These are phyloP conservation scores for Schizothorax lantsangensis DNA, from an alignment of 2,797 vertebrate species.

Conservation along the genomic window DNA sequence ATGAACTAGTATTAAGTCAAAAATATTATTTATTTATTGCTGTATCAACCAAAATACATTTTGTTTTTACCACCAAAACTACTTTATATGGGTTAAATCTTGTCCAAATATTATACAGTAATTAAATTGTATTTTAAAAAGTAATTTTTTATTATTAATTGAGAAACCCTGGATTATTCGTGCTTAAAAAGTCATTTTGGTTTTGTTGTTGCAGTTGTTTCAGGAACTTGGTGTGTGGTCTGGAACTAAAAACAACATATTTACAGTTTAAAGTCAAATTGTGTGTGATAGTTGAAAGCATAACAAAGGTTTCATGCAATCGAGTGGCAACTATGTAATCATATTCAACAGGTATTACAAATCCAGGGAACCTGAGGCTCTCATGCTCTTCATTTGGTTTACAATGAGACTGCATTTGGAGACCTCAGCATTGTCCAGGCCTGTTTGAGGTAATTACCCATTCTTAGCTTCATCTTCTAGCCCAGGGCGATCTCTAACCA, in stretches of 20 bases:
- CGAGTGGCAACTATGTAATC: conserved; percentile 40
- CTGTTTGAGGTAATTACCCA: conserved; percentile 41
- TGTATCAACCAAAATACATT: neutral
- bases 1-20: neutral
- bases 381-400: conserved; percentile 39
- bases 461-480: conserved; percentile 40
- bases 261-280: neutral
- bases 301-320: conserved; percentile 23
- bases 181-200: neutral
- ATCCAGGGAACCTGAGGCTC: conserved; percentile 14
- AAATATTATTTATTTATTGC: neutral
- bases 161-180: neutral
- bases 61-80: neutral
- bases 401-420: conserved; percentile 9
- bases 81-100: neutral
- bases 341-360: conserved; percentile 19
- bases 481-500: conserved; percentile 20
- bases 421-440: conserved; percentile 35
- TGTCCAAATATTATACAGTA: neutral
- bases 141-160: neutral
- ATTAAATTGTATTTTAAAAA: neutral
- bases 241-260: neutral
- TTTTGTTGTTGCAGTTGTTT: conserved; percentile 18
- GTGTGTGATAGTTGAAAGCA: neutral
- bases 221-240: neutral